Conservation (phyloP, 2,888 invertebrate species). For the Uropetala carovei region DNA sequence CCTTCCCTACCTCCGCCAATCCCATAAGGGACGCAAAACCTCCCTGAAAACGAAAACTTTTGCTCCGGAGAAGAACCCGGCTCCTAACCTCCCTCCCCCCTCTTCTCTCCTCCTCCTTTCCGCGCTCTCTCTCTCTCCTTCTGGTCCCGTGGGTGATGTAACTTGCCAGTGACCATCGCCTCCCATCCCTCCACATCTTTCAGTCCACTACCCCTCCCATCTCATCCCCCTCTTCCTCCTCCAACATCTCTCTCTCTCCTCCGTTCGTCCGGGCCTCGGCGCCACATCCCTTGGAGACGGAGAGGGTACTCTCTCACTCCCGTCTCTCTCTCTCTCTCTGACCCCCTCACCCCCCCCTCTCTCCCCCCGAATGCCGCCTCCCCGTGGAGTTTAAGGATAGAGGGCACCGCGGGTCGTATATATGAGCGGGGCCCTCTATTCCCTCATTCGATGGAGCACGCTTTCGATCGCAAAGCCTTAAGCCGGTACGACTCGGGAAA, state of each 20-base stretch:
- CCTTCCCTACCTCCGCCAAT: background rate
- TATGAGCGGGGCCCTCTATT: background rate
- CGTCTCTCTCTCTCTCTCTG: background rate
- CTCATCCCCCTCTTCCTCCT: background rate
- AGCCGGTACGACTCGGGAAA: background rate
- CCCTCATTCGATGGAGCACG: background rate
- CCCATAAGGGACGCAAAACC: slow-evolving; percentile 6
- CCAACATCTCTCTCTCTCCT: background rate
- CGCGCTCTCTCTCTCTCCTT: background rate
- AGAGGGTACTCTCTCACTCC: background rate
- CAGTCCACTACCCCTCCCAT: background rate
- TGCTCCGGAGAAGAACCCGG: slow-evolving; percentile 52
- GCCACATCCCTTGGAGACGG: background rate
- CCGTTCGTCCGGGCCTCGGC: background rate
- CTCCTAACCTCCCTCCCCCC: background rate
- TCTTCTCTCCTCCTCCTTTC: background rate
- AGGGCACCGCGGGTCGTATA: slow-evolving; percentile 30
- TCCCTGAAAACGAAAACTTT: slow-evolving; percentile 61
- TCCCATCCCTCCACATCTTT: background rate
- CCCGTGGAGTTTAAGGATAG: slow-evolving; percentile 15
- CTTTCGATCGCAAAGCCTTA: background rate
- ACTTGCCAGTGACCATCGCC: slow-evolving; percentile 56
- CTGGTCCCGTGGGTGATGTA: slow-evolving; percentile 46
- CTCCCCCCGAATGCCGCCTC: background rate
- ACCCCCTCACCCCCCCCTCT: background rate